Base-by-base conservation (phyloP, 2,113 vertebrate species). In the Numida meleagris region DNA sequence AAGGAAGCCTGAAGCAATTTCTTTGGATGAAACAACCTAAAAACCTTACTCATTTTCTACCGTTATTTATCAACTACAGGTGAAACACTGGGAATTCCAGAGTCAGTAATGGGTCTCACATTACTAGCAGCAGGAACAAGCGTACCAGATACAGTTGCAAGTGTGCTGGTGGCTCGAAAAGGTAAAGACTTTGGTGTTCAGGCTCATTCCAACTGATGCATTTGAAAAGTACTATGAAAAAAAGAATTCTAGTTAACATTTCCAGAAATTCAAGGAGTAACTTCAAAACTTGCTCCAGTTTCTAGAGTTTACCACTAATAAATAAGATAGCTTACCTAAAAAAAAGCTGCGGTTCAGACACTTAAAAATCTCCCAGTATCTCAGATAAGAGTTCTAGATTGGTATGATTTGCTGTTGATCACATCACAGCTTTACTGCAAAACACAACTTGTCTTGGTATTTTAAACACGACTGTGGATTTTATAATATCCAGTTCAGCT, bases 61-160 rank as follows among this genome's bases (percentile, higher is more conserved):
- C 1, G 0, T 84, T 88, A n/a, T 83, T 82, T 94, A 71, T 85
- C 86, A 79, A 67, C 90, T 97, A 48, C 96, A 99, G 99, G 99
- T 42, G 99, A 99, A 97, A 99, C 99, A 2, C 96, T 99, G 53
- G 97, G 95, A 77, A 98, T 99, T 80, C 99, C 99, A 34, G 99
- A 99, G 50, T 99, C 99, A 25, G 98, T 99, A 40, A 99, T 99
- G 99, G 99, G 99, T 45, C 99, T 99, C 75, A 99, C 99, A 15
- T 93, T 99, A 84, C 96, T 99, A 25, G 99, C 99, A 87, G 99
- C 98, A 92, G 99, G 99, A 91, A 99, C 99, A 88, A 99, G 99
- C 81, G 98, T 99, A 95, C 99, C 99, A 43, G 99, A 99, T 97
- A 99, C 99, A 1, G 95, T 99, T 25, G 97, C 98, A 91, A 99